Evolutionary conservation across 2,888 invertebrate genomes (phyloP), one percentile per base, ranked within the genome.

Genomic region (Campoplex nolae): DNA sequence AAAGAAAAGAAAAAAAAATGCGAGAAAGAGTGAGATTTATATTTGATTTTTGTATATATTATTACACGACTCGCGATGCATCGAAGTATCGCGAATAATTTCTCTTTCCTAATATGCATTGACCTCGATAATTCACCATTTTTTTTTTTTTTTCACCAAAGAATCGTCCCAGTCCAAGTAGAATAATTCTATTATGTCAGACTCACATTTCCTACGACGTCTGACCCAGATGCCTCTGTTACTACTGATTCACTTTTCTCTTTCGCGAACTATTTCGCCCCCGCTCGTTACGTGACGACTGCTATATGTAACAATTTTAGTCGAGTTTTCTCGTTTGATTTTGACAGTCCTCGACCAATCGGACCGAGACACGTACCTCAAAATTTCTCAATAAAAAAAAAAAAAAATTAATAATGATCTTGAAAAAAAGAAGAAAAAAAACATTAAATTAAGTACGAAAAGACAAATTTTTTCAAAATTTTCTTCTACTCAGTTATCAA

Each of bases 301-400:
- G 23, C 23, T 23, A 23, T 23, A 23, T 23, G 56, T 68, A 54
- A 78, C 77, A 18, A 9, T 28, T n/a, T 81, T n/a, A 13, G 77
- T 38, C 28, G 32, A 51, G 62, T 75, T 58, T 51, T 74, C 54
- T 62, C 73, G 65, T 71, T 54, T 16, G 8, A 77, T 81, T 83
- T 70, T 32, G 51, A 35, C 56, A 45, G 51, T 51, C 28, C 11
- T 45, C 35, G 68, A 76, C 51, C 56, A 85, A 81, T 73, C 67
- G 71, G 70, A 71, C 75, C 65, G n/a, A 45, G 71, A 45, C 54
- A 45, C 62, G 83, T 83, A 54, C 62, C 71, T 48, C n/a, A 58
- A 67, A 84, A 86, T 75, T 81, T 79, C 79, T 81, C 65, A 45
- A n/a, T 28, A n/a, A 56, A 70, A 80, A 38, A 51, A 70, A 80